phyloP scores from a whole-genome alignment of 2,113 vertebrate genomes.

The Apeltes quadracus region DNA sequence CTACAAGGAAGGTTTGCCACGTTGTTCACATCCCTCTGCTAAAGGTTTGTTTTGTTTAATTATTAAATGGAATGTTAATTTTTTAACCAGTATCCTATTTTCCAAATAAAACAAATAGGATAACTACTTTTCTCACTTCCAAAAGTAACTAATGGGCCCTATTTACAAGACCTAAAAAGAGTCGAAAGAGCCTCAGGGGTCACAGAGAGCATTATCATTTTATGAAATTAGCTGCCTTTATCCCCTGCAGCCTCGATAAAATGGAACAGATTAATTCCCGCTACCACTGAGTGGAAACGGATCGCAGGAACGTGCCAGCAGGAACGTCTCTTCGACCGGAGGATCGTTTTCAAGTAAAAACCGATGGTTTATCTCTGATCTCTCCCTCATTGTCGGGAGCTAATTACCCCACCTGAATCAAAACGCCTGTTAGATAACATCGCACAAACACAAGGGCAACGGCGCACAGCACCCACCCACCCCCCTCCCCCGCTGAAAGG shows the following conservation, averaged over 20 bases:
- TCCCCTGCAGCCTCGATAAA: conserved; percentile 34
- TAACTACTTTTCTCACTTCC: background rate
- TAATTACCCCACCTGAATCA: conserved; percentile 62
- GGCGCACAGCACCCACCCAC: background rate
- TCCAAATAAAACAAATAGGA: background rate
- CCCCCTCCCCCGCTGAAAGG: conserved; percentile 40
- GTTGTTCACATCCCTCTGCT: conserved; percentile 1
- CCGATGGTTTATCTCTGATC: conserved; percentile 40
- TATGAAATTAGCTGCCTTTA: conserved; percentile 58
- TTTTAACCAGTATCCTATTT: background rate
- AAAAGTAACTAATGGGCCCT: conserved; percentile 38
- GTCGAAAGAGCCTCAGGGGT: conserved; percentile 33
- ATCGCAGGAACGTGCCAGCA: conserved; percentile 14
- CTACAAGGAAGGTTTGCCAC: conserved; percentile 25
- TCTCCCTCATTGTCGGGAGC: conserved; percentile 26
- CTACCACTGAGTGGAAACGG: conserved; percentile 12
- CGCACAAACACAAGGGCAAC: conserved; percentile 26
- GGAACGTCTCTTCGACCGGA: conserved; percentile 3
- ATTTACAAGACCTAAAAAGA: conserved; percentile 48
- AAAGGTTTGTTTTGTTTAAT: conserved; percentile 22
- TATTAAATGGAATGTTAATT: background rate
- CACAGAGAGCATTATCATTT: conserved; percentile 64
- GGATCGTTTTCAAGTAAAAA: conserved; percentile 37
- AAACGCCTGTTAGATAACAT: conserved; percentile 48
- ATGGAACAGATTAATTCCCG: conserved; percentile 32